Evolutionary conservation across 2,797 vertebrate genomes (phyloP), one percentile per base, ranked within the genome.

Genomic region (Falco biarmicus): DNA sequence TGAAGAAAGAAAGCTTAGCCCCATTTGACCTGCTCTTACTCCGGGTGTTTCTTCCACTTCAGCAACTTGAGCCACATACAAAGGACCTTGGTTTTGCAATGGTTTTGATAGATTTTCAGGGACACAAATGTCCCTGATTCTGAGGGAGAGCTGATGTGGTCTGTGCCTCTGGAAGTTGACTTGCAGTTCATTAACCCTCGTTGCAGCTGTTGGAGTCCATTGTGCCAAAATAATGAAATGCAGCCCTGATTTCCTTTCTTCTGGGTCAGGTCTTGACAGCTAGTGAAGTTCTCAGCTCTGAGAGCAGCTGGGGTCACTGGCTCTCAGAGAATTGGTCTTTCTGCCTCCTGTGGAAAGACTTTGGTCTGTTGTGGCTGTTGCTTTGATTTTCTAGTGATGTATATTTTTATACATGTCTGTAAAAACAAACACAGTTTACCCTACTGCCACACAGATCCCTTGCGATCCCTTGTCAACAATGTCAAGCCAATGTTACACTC

Each of bases 321-420:
- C 87, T 92, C 56, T 74, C 83, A 88, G 82, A 50, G 63, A 90
- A 84, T 88, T 88, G 76, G 63, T 56, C 51, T 86, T 71, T 83
- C 88, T 87, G 68, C 87, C 92, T 93, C 92, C 84, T 90, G 3
- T 82, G 91, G 90, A 79, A 96, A 95, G 65, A 60, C 87, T 96
- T 92, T 57, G 48, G 74, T 88, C 86, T 92, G 84, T 50, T 89
- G 89, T 84, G 90, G 48, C 92, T 86, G 68, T 86, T 95, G 89
- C 91, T 97, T 97, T 95, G 95, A 88, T 97, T 95, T 96, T 91
- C 74, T 92, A 93, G 63, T 54, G 66, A 80, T 91, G 85, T 90
- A 76, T 91, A 80, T 96, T 95, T 97, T 95, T 93, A 88, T 93
- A 77, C 68, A 96, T 10, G 83, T 70, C 83, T 86, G 37, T 84